Evolutionary conservation across 2,113 vertebrate genomes (phyloP), one percentile per base, ranked within the genome.

Genomic region (Xiphias gladius): DNA sequence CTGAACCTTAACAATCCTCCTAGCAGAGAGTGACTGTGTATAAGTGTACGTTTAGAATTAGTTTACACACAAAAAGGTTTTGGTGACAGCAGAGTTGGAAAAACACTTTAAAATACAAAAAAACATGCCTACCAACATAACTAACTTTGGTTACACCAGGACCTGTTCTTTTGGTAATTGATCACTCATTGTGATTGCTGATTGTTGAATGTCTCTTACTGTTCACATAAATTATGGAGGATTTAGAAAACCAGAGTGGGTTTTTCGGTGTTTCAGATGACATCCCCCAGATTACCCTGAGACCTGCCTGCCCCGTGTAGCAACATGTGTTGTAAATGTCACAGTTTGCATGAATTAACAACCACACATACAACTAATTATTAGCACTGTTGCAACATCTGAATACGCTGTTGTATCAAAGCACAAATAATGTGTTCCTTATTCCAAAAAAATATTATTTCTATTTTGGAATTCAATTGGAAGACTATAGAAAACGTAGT

Each of bases 11-110:
- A 43, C 22, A 50, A 48, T 73, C 8, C 30, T 54, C 43, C 50
- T 41, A 39, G 48, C 17, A 39, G 66, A 50, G 41, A 30, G 48
- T 26, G 19, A 12, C 37, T 64, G 16, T 76, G 54, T 30, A 64
- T 43, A 43, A 2, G 6, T 35, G 37, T 62, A 32, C 17, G 52
- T 70, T 55, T 19, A 41, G 30, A 1, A 70, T 69, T 58, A 24
- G 57, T 76, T 48, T 46, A 64, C 48, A 59, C n/a, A 59, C n/a
- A 26, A 24, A 66, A 57, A 22, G 59, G 37, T 64, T 57, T 76
- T 64, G 28, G 17, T 65, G 7, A 11, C 9, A 17, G 11, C 43
- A 46, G 13, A 16, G 43, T 5, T 16, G 43, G 43, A 46, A 46
- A 46, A 50, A 50, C 37, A 39, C 37, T 39, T 39, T 39, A 7